Evolutionary conservation across 2,113 vertebrate genomes (phyloP).

Genomic region (Eublepharis macularius): DNA sequence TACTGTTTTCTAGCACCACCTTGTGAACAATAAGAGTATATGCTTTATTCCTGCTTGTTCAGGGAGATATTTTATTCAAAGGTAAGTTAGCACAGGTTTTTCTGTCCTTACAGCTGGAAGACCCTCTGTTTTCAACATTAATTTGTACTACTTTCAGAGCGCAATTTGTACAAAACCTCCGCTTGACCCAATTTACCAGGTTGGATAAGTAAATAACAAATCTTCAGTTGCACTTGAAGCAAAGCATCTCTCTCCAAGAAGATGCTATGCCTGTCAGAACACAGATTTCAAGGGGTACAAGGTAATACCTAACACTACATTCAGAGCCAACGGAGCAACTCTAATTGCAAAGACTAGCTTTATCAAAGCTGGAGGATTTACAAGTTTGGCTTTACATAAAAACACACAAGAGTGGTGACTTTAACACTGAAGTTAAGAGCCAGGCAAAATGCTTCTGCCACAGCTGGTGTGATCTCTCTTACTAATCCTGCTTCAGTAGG

Average conservation of each 20-base stretch:
- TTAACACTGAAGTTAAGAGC: neutral
- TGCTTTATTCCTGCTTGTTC: neutral
- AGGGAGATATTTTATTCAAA: neutral
- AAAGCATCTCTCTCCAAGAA: neutral
- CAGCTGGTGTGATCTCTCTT: slow-evolving; percentile 5
- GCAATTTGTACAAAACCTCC: neutral
- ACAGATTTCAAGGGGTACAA: neutral
- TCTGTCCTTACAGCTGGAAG: neutral
- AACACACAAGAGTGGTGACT: slow-evolving; percentile 4
- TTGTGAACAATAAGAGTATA: slow-evolving; percentile 4
- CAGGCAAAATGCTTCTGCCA: neutral
- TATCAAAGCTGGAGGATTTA: slow-evolving; percentile 11
- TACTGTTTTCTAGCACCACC: neutral
- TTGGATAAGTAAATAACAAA: neutral
- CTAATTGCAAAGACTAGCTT: neutral
- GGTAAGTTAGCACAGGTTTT: neutral
- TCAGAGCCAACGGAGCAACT: neutral
- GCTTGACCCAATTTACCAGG: neutral
- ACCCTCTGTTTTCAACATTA: neutral
- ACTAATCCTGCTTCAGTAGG: neutral
- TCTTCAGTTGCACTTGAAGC: neutral
- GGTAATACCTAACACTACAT: neutral
- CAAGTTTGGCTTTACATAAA: slow-evolving; percentile 7
- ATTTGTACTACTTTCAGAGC: neutral
- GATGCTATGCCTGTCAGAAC: neutral